phyloP scores from a whole-genome alignment of 2,888 invertebrate genomes.

The Eueremaeus valkanovi region DNA sequence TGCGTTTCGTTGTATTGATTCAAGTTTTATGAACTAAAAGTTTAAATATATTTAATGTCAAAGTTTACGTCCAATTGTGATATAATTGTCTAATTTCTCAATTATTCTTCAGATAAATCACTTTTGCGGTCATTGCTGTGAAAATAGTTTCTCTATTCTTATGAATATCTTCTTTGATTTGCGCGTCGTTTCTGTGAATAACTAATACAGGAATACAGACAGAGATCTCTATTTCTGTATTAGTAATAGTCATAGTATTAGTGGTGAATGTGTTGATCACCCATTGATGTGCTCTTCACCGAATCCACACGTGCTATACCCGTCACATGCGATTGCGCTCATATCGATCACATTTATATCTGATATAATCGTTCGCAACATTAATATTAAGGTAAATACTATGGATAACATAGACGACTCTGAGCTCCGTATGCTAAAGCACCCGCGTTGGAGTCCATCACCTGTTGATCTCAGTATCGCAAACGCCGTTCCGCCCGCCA shows the following conservation, averaged over 20 bases:
- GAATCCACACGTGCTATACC: neutral
- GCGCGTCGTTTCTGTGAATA: slow-evolving; percentile 8
- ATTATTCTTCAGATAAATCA: no score
- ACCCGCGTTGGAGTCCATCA: slow-evolving; percentile 36
- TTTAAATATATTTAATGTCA: neutral
- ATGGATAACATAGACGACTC: slow-evolving; percentile 27
- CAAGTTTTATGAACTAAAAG: neutral
- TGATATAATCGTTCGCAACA: slow-evolving; percentile 5
- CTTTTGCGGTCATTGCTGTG: no score
- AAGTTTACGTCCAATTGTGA: neutral
- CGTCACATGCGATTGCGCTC: slow-evolving; percentile 30
- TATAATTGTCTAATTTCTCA: neutral
- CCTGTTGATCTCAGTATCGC: slow-evolving; percentile 39
- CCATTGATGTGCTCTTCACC: slow-evolving; percentile 11
- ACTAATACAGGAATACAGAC: neutral
- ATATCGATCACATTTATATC: slow-evolving; percentile 15
- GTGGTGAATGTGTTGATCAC: slow-evolving; percentile 12
- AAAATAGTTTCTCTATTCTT: no score
- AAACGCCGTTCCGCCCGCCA: slow-evolving; percentile 29
- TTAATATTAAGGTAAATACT: slow-evolving; percentile 33
- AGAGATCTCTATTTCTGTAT: neutral
- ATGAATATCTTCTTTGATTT: no score
- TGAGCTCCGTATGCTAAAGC: slow-evolving; percentile 26
- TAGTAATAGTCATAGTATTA: neutral
- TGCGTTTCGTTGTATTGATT: neutral